Evolutionary conservation across 1,140 invertebrate genomes (phyloP).

Genomic region (Oppia nitens): DNA sequence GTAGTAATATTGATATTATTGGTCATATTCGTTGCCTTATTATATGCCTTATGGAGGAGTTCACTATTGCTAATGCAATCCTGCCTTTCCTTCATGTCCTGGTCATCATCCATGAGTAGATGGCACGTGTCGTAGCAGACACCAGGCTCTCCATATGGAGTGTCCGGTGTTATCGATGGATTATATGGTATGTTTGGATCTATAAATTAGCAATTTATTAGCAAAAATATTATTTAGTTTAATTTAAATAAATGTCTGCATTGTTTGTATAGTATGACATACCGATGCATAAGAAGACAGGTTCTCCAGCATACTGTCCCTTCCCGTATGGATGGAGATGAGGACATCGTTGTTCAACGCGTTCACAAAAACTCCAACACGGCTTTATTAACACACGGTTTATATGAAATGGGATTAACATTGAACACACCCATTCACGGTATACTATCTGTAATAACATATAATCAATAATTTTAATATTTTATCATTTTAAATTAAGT

Average conservation of each 20-base stretch:
- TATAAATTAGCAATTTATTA: neutral
- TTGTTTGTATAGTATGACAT: neutral
- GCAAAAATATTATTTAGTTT: neutral
- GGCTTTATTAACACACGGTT: constrained; percentile 17
- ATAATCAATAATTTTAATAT: too few species aligned
- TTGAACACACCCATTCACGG: constrained; percentile 22
- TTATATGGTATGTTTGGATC: neutral
- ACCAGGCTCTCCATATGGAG: neutral
- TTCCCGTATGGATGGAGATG: constrained; percentile 22
- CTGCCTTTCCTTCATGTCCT: neutral
- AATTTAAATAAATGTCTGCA: neutral
- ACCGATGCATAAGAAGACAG: constrained; percentile 24
- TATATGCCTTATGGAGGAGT: neutral
- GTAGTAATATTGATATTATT: neutral
- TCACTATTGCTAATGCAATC: neutral
- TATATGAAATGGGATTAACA: constrained; percentile 18
- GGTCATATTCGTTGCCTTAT: neutral
- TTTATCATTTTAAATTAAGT: too few species aligned
- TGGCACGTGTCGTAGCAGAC: neutral
- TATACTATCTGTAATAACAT: constrained; percentile 22
- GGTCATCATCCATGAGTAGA: neutral
- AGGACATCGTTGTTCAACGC: constrained; percentile 23
- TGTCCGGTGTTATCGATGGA: neutral
- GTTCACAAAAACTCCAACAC: constrained; percentile 22
- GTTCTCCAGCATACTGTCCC: constrained; percentile 24